Conservation (phyloP, 2,888 invertebrate species). For the Agrilus cyanescens region DNA sequence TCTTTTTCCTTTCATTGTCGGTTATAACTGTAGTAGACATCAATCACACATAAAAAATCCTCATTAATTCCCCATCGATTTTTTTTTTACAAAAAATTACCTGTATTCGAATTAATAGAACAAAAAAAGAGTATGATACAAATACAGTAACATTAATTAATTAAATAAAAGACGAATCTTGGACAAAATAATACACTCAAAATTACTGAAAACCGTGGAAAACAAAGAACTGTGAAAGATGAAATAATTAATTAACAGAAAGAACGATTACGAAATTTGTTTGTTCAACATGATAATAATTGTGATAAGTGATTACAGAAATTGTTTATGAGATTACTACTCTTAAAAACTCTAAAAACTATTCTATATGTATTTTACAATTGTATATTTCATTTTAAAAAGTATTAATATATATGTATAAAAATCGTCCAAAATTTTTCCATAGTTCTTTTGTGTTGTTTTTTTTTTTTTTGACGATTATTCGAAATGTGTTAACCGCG, state of each 20-base stretch:
- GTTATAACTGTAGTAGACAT: too few species aligned
- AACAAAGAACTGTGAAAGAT: background rate
- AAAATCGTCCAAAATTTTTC: conserved; percentile 32
- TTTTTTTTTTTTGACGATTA: too few species aligned
- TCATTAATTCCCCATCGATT: too few species aligned
- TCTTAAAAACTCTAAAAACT: conserved; percentile 23
- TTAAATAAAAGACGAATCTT: background rate
- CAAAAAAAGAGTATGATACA: background rate
- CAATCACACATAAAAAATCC: too few species aligned
- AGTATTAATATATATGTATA: conserved; percentile 32
- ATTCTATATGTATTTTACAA: conserved; percentile 33
- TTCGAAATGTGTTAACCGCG: too few species aligned
- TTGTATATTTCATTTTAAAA: conserved; percentile 34
- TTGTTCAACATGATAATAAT: conserved; percentile 5
- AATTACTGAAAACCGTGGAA: background rate
- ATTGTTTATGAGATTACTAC: conserved; percentile 19
- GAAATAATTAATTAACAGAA: background rate
- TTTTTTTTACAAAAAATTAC: too few species aligned
- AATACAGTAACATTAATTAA: background rate
- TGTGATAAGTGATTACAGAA: conserved; percentile 15
- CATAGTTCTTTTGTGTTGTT: too few species aligned
- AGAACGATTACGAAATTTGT: conserved; percentile 1
- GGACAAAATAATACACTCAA: background rate
- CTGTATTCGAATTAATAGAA: too few species aligned
- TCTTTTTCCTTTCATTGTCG: too few species aligned